Evolutionary conservation across 2,113 vertebrate species (phyloP).

Genomic region (Oxyura jamaicensis): DNA sequence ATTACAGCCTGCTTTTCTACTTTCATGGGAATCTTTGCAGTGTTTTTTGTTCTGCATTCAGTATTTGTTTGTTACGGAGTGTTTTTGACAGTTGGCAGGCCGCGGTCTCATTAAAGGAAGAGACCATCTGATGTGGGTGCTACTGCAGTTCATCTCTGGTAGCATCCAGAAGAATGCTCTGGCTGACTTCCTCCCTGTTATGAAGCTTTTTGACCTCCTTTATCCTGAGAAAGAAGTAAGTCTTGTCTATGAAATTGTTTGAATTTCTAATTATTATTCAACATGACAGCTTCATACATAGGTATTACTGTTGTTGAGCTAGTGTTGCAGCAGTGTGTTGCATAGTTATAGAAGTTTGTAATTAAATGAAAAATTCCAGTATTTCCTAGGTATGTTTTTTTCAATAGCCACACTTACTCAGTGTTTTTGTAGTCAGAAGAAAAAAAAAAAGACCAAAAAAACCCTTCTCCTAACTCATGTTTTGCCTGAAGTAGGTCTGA

Average conservation of each 20-base stretch:
- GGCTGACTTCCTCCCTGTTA: constrained; percentile 96
- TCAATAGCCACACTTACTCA: background rate
- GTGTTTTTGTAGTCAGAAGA: background rate
- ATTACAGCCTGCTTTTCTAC: background rate
- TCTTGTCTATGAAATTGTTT: background rate
- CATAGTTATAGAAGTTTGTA: background rate
- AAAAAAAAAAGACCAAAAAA: background rate
- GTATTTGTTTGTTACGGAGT: constrained; percentile 20
- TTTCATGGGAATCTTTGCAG: background rate
- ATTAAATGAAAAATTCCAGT: background rate
- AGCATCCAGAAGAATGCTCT: constrained; percentile 98
- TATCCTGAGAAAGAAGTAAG: constrained; percentile 98
- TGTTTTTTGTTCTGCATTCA: background rate
- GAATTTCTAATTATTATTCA: background rate
- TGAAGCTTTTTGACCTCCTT: constrained; percentile 98
- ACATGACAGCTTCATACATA: background rate
- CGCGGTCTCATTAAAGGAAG: constrained; percentile 97
- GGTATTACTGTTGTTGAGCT: background rate
- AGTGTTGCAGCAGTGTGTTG: background rate
- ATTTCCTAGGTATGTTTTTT: background rate
- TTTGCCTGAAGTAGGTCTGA: background rate
- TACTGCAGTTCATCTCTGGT: constrained; percentile 98
- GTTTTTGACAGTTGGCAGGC: constrained; percentile 89
- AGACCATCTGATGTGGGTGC: constrained; percentile 99
- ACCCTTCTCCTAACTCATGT: background rate